These are phyloP conservation scores for Epicauta chinensis DNA, from an alignment of 1,140 invertebrate species.

Conservation along the genomic window DNA sequence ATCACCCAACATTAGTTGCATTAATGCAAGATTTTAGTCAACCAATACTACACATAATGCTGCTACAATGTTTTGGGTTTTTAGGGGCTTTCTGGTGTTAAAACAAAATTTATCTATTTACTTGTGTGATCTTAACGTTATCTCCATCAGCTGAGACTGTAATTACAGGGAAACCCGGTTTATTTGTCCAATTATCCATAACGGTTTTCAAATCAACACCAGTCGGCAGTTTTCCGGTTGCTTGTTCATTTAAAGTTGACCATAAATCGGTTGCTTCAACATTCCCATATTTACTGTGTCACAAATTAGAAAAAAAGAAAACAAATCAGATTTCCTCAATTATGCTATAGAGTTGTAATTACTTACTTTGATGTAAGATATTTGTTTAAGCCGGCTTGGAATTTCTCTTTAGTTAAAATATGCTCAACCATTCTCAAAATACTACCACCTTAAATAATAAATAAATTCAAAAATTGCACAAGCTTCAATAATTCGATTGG, in stretches of 20 bases:
- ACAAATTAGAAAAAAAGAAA: too few relatives aligned
- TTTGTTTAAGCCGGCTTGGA: conserved; percentile 51
- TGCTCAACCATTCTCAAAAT: conserved; percentile 72
- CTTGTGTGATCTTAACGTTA: conserved; percentile 24
- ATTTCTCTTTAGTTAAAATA: conserved; percentile 57
- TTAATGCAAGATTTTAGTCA: too few relatives aligned
- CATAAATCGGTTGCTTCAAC: conserved; percentile 9
- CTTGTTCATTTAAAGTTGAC: background rate
- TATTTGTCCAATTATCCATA: conserved; percentile 56
- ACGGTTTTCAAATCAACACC: conserved; percentile 42
- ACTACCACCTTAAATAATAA: conserved; percentile 42
- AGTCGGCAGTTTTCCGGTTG: background rate
- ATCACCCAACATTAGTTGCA: too few relatives aligned
- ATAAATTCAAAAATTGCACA: too few relatives aligned
- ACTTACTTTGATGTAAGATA: conserved; percentile 49
- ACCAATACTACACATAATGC: too few relatives aligned
- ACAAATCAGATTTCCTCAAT: background rate
- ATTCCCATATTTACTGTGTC: conserved; percentile 6
- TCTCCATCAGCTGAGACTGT: conserved; percentile 11
- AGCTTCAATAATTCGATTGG: too few relatives aligned
- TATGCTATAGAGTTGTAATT: too few relatives aligned
- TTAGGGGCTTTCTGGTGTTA: too few relatives aligned
- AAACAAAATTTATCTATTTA: conserved; percentile 1
- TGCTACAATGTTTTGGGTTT: too few relatives aligned
- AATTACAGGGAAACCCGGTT: conserved; percentile 56